These are phyloP conservation scores for Pegoplata infirma DNA, from an alignment of 2,888 invertebrate species.

Conservation along the genomic window DNA sequence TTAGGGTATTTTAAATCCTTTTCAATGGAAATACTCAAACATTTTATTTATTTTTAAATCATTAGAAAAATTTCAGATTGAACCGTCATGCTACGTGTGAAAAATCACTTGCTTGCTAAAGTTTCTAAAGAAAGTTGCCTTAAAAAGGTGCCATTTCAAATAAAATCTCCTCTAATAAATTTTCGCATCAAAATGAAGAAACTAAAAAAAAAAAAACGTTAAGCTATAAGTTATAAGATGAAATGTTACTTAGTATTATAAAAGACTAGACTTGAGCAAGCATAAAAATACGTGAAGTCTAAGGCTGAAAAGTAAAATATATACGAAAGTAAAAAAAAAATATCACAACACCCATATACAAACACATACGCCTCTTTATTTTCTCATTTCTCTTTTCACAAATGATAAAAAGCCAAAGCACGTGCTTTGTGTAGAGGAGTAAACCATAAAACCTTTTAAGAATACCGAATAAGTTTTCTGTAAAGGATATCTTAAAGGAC, in stretches of 20 bases:
- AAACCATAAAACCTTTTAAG: constrained; percentile 52
- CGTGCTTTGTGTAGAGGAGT: constrained; percentile 55
- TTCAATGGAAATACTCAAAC: too few species aligned
- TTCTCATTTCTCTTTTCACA: background rate
- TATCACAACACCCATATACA: background rate
- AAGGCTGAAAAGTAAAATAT: constrained; percentile 25
- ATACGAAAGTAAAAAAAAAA: background rate
- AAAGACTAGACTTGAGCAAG: constrained; percentile 61
- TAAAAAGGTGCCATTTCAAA: too few species aligned
- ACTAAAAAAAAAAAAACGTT: too few species aligned
- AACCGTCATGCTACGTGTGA: too few species aligned
- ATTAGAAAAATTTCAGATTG: too few species aligned
- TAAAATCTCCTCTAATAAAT: too few species aligned
- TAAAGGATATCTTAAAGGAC: constrained; percentile 59
- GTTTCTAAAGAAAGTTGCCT: too few species aligned
- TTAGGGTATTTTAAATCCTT: too few species aligned
- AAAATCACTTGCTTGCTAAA: too few species aligned
- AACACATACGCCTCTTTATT: constrained; percentile 19
- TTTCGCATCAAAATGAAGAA: too few species aligned
- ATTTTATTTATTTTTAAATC: too few species aligned
- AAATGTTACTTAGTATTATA: constrained; percentile 48
- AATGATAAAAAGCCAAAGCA: constrained; percentile 60
- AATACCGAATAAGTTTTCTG: constrained; percentile 55
- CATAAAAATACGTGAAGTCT: constrained; percentile 60
- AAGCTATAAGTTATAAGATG: constrained; percentile 25